phyloP scores from a whole-genome alignment of 1,140 invertebrate species.

The Penaeus vannamei region DNA sequence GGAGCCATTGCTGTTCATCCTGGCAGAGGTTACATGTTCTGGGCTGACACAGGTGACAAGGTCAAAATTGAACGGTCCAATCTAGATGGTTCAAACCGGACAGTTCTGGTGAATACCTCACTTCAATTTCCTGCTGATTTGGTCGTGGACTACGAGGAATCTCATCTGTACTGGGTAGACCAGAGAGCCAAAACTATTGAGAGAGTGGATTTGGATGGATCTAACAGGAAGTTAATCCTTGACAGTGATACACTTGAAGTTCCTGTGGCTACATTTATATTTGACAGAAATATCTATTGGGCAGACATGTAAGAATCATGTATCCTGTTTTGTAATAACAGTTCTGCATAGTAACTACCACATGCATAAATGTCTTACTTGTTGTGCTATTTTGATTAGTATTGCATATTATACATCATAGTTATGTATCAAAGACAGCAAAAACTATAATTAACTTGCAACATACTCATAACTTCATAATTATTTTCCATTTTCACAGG shows the following conservation, averaged over 20 bases:
- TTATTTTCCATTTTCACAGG: slow-evolving; percentile 72
- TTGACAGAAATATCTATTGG: slow-evolving; percentile 75
- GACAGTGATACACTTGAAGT: slow-evolving; percentile 69
- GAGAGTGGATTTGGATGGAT: slow-evolving; percentile 74
- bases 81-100: slow-evolving; percentile 77
- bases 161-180: slow-evolving; percentile 75
- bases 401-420: neutral
- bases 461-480: neutral
- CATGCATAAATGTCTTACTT: neutral
- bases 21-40: slow-evolving; percentile 78
- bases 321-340: slow-evolving; percentile 22
- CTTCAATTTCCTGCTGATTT: slow-evolving; percentile 76
- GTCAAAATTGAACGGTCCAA: slow-evolving; percentile 75
- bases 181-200: slow-evolving; percentile 73
- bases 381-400: neutral
- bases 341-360: neutral
- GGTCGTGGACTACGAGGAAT: slow-evolving; percentile 75
- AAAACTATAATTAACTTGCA: neutral
- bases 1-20: slow-evolving; percentile 79
- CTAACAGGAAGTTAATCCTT: slow-evolving; percentile 70
- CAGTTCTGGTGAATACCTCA: slow-evolving; percentile 75
- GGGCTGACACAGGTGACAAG: slow-evolving; percentile 75
- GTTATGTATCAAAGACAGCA: neutral
- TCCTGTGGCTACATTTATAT: slow-evolving; percentile 73
- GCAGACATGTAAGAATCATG: slow-evolving; percentile 74